Base-by-base conservation (phyloP, 1,140 invertebrate genomes). In the Trialeurodes vaporariorum region DNA sequence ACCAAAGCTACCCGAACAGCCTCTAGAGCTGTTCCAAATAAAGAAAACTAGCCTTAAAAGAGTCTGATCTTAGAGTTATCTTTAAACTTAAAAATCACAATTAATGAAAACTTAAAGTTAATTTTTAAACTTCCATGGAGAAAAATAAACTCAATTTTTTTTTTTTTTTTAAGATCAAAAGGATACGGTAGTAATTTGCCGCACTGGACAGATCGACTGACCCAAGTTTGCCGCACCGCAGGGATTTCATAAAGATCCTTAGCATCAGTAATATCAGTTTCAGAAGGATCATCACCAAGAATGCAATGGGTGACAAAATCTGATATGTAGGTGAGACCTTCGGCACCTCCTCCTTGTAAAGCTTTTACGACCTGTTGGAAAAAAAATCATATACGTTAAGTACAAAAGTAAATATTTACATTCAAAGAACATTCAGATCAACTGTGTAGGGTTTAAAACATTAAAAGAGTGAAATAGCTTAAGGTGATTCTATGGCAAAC, bases 171-270 rank as follows among this genome's bases (percentile, higher is more conserved):
- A n/a, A n/a, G n/a, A n/a, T n/a, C 61, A n/a, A 77, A 83, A 87
- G 84, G 85, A 87, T 88, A 88, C 85, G 86, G 85, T 66, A 91
- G 75, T 68, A 85, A 77, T 73, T 82, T 84, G 64, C 81, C 82
- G 75, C 85, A 86, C 75, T 84, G 83, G 13, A 81, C 80, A 65
- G 89, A 93, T 67, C 87, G 83, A 25, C 86, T 73, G 67, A 96
- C 87, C 93, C 93, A 96, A 72, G 87, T 85, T 75, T 89, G 86
- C 59, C 85, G 87, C 59, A 94, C 89, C 69, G 91, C 90, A 65
- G 92, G 91, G 61, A 94, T 87, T 76, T 96, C 92, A 81, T 94
- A 96, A 1, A 96, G 80, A 74, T 96, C 93, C 77, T 88, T 88
- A 12, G 92, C 92, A 78, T 92, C 92, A 67, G 83, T 85, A 63